Conservation (phyloP, 92 coral and sea anemone genomes). For the Phymanthus crucifer region DNA sequence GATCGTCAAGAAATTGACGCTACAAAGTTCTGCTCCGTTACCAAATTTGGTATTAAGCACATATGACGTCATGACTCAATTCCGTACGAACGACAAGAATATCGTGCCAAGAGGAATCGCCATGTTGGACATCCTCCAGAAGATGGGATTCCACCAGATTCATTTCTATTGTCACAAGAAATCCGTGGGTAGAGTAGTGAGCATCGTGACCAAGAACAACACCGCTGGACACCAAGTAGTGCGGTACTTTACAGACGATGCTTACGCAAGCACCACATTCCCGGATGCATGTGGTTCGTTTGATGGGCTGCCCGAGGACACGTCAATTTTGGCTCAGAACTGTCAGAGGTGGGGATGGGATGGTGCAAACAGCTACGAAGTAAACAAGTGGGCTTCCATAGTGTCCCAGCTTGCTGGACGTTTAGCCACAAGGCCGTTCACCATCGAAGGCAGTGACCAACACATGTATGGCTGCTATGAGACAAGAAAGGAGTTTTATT, state of each 20-base stretch:
- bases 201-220: conserved; percentile 52
- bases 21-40: conserved; percentile 30
- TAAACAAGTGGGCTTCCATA: no score
- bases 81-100: no score
- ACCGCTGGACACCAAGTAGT: conserved; percentile 48
- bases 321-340: conserved; percentile 50
- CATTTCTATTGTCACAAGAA: conserved; percentile 41
- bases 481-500: no score
- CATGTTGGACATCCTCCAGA: conserved; percentile 32
- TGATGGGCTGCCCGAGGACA: conserved; percentile 63
- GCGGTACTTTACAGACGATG: not conserved
- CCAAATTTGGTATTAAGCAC: conserved; percentile 1
- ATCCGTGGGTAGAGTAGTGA: not conserved
- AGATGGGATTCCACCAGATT: conserved; percentile 63
- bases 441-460: no score
- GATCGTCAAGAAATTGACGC: conserved; percentile 40
- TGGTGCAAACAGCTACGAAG: not conserved
- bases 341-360: conserved; percentile 72
- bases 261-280: not conserved
- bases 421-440: no score
- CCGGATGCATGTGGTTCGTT: conserved; percentile 77
- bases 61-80: no score
- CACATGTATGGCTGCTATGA: no score
- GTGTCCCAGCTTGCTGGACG: no score
- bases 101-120: conserved; percentile 9